Percentiles rank a stretch among this genome's conserved stretches.
Conservation (phyloP, 2,797 vertebrate genomes). For the Enteromius trimaculatus region DNA sequence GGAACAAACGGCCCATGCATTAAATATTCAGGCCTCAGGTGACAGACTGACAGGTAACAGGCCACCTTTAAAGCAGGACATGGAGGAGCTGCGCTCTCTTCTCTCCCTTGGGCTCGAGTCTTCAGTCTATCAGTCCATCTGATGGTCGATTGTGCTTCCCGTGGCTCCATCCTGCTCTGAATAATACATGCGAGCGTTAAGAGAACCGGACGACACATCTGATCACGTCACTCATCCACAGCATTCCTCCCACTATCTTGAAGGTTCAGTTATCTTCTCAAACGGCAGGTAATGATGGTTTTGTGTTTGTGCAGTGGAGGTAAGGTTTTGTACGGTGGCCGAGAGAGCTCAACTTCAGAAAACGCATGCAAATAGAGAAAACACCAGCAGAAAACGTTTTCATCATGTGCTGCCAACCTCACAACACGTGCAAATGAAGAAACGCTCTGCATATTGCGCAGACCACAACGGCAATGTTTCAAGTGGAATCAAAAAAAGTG, state of each 20-base stretch:
- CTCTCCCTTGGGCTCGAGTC: constrained; percentile 44
- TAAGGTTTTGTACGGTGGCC: too few relatives aligned
- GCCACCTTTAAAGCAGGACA: constrained; percentile 10
- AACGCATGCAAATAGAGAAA: too few relatives aligned
- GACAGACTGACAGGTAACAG: constrained; percentile 53
- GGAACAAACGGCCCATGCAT: neutral
- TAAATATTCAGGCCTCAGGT: constrained; percentile 36
- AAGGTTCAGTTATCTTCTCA: neutral
- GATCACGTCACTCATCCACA: neutral
- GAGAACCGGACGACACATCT: constrained; percentile 58
- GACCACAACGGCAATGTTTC: too few relatives aligned
- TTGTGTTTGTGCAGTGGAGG: neutral
- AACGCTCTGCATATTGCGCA: too few relatives aligned
- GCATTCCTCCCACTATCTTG: neutral
- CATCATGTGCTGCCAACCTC: too few relatives aligned
- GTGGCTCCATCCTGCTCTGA: constrained; percentile 65
- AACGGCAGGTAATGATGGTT: neutral
- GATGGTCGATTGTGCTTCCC: constrained; percentile 56
- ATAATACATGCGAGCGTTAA: constrained; percentile 73
- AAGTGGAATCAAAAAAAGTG: too few relatives aligned
- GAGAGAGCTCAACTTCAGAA: too few relatives aligned
- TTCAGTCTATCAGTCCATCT: constrained; percentile 51
- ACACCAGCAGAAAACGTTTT: too few relatives aligned
- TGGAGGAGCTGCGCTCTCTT: constrained; percentile 20
- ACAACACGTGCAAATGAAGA: too few relatives aligned